A percentile compares a stretch with the other conserved stretches of the same genome.
These are phyloP conservation scores for Desoria tigrina DNA, from an alignment of 2,888 invertebrate genomes.

Conservation along the genomic window DNA sequence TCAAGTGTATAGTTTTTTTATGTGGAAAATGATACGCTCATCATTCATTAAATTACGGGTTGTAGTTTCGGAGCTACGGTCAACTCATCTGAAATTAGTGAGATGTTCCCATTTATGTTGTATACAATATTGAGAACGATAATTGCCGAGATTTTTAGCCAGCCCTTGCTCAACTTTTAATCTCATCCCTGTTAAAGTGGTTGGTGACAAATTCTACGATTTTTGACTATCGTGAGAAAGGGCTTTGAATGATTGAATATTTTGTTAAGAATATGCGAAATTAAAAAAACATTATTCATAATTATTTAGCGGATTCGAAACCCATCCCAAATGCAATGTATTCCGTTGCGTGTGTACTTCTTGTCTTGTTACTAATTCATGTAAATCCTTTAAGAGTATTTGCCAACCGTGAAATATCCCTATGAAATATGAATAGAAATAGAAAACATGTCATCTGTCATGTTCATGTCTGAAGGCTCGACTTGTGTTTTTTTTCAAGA, in stretches of 20 bases:
- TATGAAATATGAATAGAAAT: constrained; percentile 13
- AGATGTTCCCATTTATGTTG: not conserved
- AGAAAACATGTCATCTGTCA: constrained; percentile 16
- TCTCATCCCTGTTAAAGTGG: too few species aligned
- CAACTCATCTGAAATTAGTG: not conserved
- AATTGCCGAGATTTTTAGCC: too few species aligned
- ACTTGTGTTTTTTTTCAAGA: not conserved
- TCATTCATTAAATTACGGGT: not conserved
- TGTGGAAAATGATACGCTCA: constrained; percentile 2
- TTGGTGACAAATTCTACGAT: too few species aligned
- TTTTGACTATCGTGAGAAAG: too few species aligned
- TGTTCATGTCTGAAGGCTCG: not conserved
- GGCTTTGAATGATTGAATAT: too few species aligned
- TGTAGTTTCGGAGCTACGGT: not conserved
- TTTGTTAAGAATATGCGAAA: too few species aligned
- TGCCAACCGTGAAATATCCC: not conserved
- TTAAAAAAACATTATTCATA: too few species aligned
- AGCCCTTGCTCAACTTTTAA: too few species aligned
- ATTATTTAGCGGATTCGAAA: too few species aligned
- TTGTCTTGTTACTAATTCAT: not conserved
- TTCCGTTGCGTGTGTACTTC: too few species aligned
- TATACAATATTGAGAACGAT: too few species aligned
- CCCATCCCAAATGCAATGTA: too few species aligned
- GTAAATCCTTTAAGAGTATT: constrained; percentile 5
- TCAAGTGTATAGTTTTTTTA: not conserved